These are phyloP conservation scores for Lasius fuliginosus DNA, from an alignment of 2,888 invertebrate genomes.

Conservation along the genomic window DNA sequence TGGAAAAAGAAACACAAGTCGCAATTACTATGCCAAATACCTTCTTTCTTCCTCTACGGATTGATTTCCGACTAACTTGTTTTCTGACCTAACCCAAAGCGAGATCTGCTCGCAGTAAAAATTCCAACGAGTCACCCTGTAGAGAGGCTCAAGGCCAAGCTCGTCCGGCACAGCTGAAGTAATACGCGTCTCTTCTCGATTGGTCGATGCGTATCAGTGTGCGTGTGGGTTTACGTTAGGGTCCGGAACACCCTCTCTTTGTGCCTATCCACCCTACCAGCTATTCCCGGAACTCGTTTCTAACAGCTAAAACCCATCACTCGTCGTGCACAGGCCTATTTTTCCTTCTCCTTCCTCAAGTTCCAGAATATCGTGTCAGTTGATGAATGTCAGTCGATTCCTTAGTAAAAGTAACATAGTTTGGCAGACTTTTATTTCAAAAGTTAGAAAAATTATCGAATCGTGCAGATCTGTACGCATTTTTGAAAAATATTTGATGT, in stretches of 20 bases:
- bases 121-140: slow-evolving; percentile 60
- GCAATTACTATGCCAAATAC: background rate
- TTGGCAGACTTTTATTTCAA: background rate
- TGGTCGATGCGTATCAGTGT: slow-evolving; percentile 20
- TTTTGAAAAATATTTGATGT: background rate
- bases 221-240: slow-evolving; percentile 60
- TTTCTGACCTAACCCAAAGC: slow-evolving; percentile 46
- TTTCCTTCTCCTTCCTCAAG: slow-evolving; percentile 37
- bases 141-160: slow-evolving; percentile 68
- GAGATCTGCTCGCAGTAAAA: slow-evolving; percentile 36
- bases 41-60: background rate
- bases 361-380: background rate
- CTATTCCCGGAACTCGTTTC: slow-evolving; percentile 50
- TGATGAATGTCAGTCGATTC: background rate
- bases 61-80: background rate
- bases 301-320: slow-evolving; percentile 57
- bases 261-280: slow-evolving; percentile 30
- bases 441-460: background rate
- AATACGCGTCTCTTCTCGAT: slow-evolving; percentile 57
- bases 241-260: slow-evolving; percentile 59
- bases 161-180: slow-evolving; percentile 57
- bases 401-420: slow-evolving; percentile 1
- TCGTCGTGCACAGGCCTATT: slow-evolving; percentile 26
- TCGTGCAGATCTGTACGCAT: background rate
- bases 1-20: background rate